These are phyloP conservation scores for Tiaroga cobitis DNA, from an alignment of 2,797 vertebrate species.

Conservation along the genomic window DNA sequence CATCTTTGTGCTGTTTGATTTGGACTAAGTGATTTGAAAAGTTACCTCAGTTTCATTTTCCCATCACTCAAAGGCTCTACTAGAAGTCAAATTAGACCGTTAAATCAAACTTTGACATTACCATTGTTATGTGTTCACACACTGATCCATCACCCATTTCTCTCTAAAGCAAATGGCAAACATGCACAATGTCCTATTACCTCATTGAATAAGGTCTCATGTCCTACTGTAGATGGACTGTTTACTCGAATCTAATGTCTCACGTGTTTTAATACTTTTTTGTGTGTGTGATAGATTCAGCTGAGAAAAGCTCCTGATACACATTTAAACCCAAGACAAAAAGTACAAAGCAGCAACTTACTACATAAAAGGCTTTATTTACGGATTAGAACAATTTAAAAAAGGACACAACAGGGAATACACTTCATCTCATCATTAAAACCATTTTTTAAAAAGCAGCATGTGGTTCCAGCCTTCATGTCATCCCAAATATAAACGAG, in stretches of 20 bases:
- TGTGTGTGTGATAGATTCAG: background rate
- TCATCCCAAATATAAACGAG: background rate
- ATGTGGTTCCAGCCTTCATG: constrained; percentile 14
- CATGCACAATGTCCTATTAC: background rate
- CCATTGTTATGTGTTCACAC: background rate
- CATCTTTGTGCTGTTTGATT: fast-evolving
- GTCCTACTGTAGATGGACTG: background rate
- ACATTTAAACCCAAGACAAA: background rate
- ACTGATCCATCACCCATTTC: background rate
- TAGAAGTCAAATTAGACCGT: background rate
- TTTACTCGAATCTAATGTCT: background rate
- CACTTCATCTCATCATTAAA: background rate
- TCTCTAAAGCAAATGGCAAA: background rate
- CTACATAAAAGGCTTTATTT: background rate
- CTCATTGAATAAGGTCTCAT: background rate
- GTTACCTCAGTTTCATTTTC: fast-evolving
- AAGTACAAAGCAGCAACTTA: background rate
- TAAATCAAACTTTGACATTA: background rate
- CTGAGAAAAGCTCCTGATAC: background rate
- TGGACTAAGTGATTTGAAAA: background rate
- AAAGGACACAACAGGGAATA: background rate
- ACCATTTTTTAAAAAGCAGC: background rate
- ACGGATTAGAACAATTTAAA: background rate
- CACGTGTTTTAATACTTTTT: too few species aligned
- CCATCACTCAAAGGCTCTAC: background rate